Base-by-base conservation (phyloP, 1,140 invertebrate species). In the Drepana arcuata region DNA sequence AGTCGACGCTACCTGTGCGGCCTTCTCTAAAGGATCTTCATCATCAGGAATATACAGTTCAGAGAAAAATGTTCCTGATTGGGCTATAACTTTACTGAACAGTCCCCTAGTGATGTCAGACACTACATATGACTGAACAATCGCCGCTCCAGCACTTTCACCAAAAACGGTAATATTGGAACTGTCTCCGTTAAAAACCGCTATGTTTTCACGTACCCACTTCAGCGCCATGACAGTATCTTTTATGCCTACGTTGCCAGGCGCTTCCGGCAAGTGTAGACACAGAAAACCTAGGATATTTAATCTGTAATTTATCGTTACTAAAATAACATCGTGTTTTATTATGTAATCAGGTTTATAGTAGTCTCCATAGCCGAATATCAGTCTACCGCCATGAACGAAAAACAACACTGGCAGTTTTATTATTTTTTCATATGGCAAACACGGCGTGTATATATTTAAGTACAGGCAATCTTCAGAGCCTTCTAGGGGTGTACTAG, bases 101-200 rank as follows among this genome's bases (percentile, higher is more conserved):
- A 87, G 43, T 0, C 90, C 91, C 61, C 73, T 80, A 0, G 88
- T 86, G 53, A 91, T 80, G 18, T 87, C 84, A 16, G 88, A 90
- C 2, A 89, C 74, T 84, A 92, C 86, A 51, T 89, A 89, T 34
- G 87, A 88, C 10, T 89, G 86, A 1, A 85, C 87, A 33, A 87
- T 87, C 3, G 82, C 89, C 0, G 89, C 89, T 1, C 92, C 92
- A 0, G 91, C 91, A 52, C 90, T 91, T 65, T 93, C 90, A 0
- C 92, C 92, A 46, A 91, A 90, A 3, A 91, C 81, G 0, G 90
- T 91, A 0, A 95, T 85, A 60, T 88, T 88, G 21, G 88, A 64
- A 0, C 85, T 75, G 64, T 92, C 88, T 0, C 93, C 93, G 18
- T 92, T 92, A 65, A 95, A 95, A 26, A 79, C 16, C 6, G 30